phyloP scores from a whole-genome alignment of 1,140 invertebrate species.

The Aethina tumida region DNA sequence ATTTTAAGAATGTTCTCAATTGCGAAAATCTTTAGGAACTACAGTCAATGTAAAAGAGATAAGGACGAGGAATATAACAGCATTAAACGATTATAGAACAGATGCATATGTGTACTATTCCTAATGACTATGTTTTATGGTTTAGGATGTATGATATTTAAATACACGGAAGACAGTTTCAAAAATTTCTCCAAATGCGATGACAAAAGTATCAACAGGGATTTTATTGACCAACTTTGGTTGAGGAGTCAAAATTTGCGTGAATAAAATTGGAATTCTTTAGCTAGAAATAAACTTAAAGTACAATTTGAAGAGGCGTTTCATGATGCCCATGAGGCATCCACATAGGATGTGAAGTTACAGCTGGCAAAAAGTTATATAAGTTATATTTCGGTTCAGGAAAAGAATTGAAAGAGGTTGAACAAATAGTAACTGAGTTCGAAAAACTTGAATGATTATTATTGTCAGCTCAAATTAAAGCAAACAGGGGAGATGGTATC shows the following conservation, averaged over 20 bases:
- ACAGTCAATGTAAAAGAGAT: conserved; percentile 47
- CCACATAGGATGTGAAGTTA: conserved; percentile 69
- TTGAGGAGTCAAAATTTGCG: conserved; percentile 64
- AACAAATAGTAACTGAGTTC: too few relatives aligned
- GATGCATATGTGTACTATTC: conserved; percentile 54
- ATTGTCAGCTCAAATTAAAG: too few relatives aligned
- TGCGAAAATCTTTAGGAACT: conserved; percentile 37
- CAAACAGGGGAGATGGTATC: too few relatives aligned
- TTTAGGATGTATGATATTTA: conserved; percentile 66
- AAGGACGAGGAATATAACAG: conserved; percentile 43
- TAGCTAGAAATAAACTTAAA: conserved; percentile 66
- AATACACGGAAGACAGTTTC: conserved; percentile 68
- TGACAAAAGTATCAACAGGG: conserved; percentile 72
- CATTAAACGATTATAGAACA: conserved; percentile 49
- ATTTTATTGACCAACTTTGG: conserved; percentile 76
- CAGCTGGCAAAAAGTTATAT: conserved; percentile 68
- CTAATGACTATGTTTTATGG: conserved; percentile 62
- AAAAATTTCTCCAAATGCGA: conserved; percentile 81
- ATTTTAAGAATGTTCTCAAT: conserved; percentile 22
- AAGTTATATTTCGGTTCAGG: too few relatives aligned
- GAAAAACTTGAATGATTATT: too few relatives aligned
- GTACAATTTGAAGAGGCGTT: conserved; percentile 83
- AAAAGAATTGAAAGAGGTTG: too few relatives aligned
- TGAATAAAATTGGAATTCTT: conserved; percentile 80
- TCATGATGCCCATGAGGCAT: conserved; percentile 69